Base-by-base conservation (phyloP, 2,113 vertebrate species). In the Pseudolaguvia tuberculata region DNA sequence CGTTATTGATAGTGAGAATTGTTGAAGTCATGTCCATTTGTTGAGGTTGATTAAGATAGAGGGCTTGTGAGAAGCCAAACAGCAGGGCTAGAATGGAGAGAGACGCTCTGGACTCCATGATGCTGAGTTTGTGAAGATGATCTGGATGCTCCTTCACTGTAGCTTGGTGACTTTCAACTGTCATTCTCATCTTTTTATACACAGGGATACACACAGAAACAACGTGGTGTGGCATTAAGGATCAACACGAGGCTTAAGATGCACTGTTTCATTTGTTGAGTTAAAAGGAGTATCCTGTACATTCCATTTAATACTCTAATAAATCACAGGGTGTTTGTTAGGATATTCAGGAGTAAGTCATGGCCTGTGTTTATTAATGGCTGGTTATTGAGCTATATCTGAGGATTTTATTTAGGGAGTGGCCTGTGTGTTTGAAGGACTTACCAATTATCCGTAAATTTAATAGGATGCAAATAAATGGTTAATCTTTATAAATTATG, bases 1-100 rank as follows among this genome's bases (percentile, higher is more conserved):
- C 77, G 8, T 66, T 81, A 52, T 81, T 83, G 11, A 57, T 35
- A 21, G 70, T n/a, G 55, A 81, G 56, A 78, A 81, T 79, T 31
- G 55, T 58, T 52, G 55, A 55, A 31, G 79, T 75, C 23, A 81
- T n/a, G n/a, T n/a, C n/a, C n/a, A n/a, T n/a, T n/a, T n/a, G 20
- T 23, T 67, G 52, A 39, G 50, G 70, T 14, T 57, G 52, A 9
- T 42, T 29, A 25, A 78, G 51, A 59, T 23, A 29, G 20, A 67
- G 18, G 18, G 73, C 61, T 47, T 71, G 69, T 11, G 74, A 72
- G n/a, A 80, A 45, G 57, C 77, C 79, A 53, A 79, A n/a, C n/a
- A n/a, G n/a, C n/a, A n/a, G n/a, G n/a, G n/a, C n/a, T n/a, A n/a
- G n/a, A n/a, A n/a, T n/a, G n/a, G n/a, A n/a, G n/a, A n/a, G n/a